Conservation (phyloP, 2,888 invertebrate species). For the Sturmia bella region DNA sequence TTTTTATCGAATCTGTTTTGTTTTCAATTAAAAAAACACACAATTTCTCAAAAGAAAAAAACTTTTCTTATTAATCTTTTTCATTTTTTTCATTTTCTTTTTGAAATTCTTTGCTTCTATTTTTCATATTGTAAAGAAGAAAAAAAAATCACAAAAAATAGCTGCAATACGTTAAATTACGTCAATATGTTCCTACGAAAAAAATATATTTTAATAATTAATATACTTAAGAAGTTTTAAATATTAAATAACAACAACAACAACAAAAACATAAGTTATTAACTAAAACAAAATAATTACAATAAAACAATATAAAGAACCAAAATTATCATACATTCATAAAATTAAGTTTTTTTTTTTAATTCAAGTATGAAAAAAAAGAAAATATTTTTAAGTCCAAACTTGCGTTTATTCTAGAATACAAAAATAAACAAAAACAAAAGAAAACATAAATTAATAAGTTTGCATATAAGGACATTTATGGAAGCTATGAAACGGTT, state of each 20-base stretch:
- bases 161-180: constrained; percentile 82
- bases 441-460: constrained; percentile 34
- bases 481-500: constrained; percentile 49
- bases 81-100: constrained; percentile 27
- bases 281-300: constrained; percentile 58
- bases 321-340: constrained; percentile 66
- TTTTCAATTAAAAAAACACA: too few relatives aligned
- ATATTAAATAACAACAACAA: constrained; percentile 57
- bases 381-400: constrained; percentile 58
- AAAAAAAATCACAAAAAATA: constrained; percentile 74
- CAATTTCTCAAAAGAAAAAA: too few relatives aligned
- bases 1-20: too few relatives aligned
- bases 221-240: constrained; percentile 65
- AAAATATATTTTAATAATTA: constrained; percentile 72
- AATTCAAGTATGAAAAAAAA: neutral
- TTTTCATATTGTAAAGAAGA: constrained; percentile 48
- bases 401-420: constrained; percentile 24
- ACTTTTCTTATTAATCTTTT: neutral
- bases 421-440: constrained; percentile 36
- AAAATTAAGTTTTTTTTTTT: constrained; percentile 44
- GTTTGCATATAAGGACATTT: constrained; percentile 29
- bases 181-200: constrained; percentile 82
- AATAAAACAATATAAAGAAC: constrained; percentile 68
- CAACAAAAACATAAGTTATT: constrained; percentile 65
- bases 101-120: constrained; percentile 39